Conservation (phyloP, 2,797 vertebrate species). For the Perodicticus potto region DNA sequence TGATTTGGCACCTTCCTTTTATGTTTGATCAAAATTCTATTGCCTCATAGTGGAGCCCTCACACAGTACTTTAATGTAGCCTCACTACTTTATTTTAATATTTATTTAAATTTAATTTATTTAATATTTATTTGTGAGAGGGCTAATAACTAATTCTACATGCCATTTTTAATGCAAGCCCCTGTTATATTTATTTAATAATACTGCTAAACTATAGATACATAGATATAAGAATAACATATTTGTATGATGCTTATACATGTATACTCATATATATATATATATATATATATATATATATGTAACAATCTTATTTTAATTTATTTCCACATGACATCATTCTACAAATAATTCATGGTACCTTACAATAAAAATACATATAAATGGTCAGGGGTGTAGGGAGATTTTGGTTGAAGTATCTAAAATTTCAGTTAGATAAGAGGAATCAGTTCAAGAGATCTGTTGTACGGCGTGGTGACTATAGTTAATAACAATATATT, state of each 20-base stretch:
- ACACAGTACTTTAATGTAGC: background rate
- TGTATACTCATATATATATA: background rate
- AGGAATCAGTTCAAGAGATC: background rate
- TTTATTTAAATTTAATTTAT: too few relatives aligned
- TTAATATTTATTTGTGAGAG: background rate
- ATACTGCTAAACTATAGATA: background rate
- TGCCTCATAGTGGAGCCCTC: background rate
- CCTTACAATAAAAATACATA: conserved; percentile 4
- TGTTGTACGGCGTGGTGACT: background rate
- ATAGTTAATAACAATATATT: background rate
- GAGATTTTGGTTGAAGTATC: background rate
- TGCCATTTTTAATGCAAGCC: background rate
- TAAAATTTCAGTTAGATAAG: background rate
- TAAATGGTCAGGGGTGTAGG: too few relatives aligned
- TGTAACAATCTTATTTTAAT: background rate
- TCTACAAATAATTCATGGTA: background rate
- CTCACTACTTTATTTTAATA: background rate
- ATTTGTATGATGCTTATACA: background rate
- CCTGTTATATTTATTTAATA: background rate
- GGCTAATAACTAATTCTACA: background rate
- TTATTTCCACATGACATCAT: background rate
- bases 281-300: background rate
- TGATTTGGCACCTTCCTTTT: background rate
- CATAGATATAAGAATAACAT: background rate
- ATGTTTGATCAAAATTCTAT: background rate